Evolutionary conservation across 1,140 invertebrate genomes (phyloP), one percentile per base, ranked within the genome.

Genomic region (Papilio xuthus): DNA sequence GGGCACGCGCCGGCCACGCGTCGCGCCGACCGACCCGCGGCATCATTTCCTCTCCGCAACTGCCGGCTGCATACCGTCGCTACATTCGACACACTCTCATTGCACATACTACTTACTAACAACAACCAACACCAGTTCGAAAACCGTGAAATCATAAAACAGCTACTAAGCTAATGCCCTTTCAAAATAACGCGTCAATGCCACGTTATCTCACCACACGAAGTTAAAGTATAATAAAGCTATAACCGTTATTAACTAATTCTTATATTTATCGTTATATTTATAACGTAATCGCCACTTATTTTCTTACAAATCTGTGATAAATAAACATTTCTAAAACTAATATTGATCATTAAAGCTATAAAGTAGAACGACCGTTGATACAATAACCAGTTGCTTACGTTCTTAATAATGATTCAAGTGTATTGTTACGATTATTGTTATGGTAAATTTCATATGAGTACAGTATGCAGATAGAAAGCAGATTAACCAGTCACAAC

Each of bases 1-100:
- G 26, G 85, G 84, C 88, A 90, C 90, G 87, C 88, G 90, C 90
- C 44, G 56, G 84, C 83, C 90, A 88, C 89, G 86, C 89, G 87
- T 83, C 83, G 78, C 56, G 70, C 26, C 79, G 81, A 69, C 78
- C 42, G 20, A 44, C 41, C 53, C 74, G 76, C 77, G 63, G 72
- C 77, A 28, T 15, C 79, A 79, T 76, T 83, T 85, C 82, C 81
- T 84, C 71, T 28, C 73, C 47, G 23, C 67, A 72, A 13, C 73
- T 44, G 71, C 80, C 80, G 75, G 78, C 78, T 79, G 76, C 10
- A 20, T n/a, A n/a, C n/a, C n/a, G n/a, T n/a, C n/a, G n/a, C n/a
- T n/a, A n/a, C 76, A 80, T 80, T 80, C 28, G 76, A 80, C 79
- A 80, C 79, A 67, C 70, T 80, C 76, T 41, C 73, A 70, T 80